Conservation (phyloP, 2,113 vertebrate genomes). For the Cynocephalus volans region DNA sequence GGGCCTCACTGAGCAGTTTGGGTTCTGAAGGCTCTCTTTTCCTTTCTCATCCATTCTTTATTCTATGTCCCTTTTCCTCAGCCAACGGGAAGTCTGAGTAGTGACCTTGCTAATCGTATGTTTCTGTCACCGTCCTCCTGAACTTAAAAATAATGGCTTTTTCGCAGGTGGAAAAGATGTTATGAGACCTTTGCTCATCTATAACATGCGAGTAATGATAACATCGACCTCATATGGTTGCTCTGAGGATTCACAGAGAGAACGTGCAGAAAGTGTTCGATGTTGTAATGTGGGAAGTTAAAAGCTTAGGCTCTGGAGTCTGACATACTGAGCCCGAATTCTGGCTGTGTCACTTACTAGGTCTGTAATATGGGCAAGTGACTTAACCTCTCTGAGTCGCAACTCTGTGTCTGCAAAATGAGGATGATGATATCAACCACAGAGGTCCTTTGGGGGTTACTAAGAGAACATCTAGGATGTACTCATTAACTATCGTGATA, state of each 20-base stretch:
- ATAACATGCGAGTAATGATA: background rate
- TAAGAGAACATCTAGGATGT: background rate
- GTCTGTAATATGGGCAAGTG: background rate
- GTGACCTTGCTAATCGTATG: background rate
- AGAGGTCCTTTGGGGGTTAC: background rate
- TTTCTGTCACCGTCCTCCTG: background rate
- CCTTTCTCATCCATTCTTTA: no score
- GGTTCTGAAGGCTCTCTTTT: accelerated
- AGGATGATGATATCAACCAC: background rate
- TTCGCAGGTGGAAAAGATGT: background rate
- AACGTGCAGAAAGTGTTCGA: accelerated
- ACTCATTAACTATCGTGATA: no score
- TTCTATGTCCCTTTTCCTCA: no score
- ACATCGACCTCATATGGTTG: background rate
- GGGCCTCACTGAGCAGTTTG: background rate
- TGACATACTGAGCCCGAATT: background rate
- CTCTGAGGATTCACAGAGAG: background rate
- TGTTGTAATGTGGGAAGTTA: background rate
- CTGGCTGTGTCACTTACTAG: background rate
- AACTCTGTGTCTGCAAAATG: background rate
- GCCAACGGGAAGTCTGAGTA: background rate
- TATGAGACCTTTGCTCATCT: background rate
- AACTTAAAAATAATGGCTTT: slow-evolving; percentile 3
- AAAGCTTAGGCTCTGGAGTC: background rate
- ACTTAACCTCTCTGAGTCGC: background rate